Evolutionary conservation across 2,797 vertebrate species (phyloP).

Genomic region (Sebastes steindachneri): DNA sequence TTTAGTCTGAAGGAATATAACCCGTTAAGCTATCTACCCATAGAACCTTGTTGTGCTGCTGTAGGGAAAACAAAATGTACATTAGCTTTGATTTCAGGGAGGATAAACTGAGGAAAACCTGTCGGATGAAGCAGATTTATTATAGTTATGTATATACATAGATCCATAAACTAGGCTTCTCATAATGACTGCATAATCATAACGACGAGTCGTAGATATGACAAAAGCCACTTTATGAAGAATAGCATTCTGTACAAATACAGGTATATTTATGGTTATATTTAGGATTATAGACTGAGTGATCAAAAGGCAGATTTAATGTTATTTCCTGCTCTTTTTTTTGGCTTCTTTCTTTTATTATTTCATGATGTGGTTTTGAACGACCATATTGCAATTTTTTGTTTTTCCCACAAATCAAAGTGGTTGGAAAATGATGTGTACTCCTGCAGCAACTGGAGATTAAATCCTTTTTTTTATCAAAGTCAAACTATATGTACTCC

Average conservation of each 20-base stretch:
- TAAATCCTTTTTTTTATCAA: conserved; percentile 46
- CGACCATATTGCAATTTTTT: conserved; percentile 5
- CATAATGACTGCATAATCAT: conserved; percentile 31
- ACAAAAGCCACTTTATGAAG: conserved; percentile 63
- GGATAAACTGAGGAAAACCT: conserved; percentile 52
- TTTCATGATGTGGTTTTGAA: conserved; percentile 14
- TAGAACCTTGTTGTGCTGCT: conserved; percentile 39
- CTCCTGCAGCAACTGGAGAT: conserved; percentile 38
- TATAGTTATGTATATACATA: conserved; percentile 50
- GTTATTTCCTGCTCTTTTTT: background rate
- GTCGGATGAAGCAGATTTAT: conserved; percentile 45
- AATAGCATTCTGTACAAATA: conserved; percentile 63
- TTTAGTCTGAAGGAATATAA: conserved; percentile 19
- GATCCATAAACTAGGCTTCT: conserved; percentile 42
- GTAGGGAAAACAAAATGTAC: conserved; percentile 25
- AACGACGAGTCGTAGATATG: conserved; percentile 25
- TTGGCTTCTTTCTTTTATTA: background rate
- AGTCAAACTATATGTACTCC: conserved; percentile 28
- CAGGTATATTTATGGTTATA: conserved; percentile 73
- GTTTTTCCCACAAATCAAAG: background rate
- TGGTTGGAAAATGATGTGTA: conserved; percentile 17
- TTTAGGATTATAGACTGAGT: conserved; percentile 29
- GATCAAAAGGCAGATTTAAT: conserved; percentile 31
- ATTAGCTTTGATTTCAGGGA: conserved; percentile 53
- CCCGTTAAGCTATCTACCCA: conserved; percentile 1